A percentile compares a stretch with the other conserved stretches of the same genome.
phyloP scores from a whole-genome alignment of 2,797 vertebrate genomes.

The Garrulus glandarius region DNA sequence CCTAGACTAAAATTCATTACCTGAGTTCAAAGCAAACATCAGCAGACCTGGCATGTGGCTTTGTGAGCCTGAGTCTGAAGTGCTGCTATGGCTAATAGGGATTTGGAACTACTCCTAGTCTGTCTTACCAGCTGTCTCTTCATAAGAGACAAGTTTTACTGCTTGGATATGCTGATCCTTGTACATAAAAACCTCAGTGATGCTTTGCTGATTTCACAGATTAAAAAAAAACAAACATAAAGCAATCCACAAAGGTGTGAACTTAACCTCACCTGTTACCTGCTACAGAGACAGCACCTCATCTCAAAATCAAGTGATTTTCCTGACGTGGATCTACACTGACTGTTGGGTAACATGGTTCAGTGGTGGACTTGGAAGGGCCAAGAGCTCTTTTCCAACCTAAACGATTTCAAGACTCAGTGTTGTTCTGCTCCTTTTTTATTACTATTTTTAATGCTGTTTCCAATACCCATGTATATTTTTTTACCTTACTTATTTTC shows the following conservation, averaged over 20 bases:
- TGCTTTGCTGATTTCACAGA: rapidly evolving
- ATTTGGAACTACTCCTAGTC: neutral
- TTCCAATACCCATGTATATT: neutral
- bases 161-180: neutral
- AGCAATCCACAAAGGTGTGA: neutral
- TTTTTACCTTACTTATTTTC: neutral
- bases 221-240: neutral
- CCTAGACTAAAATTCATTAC: neutral
- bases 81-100: neutral
- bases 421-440: neutral
- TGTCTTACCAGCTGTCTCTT: neutral
- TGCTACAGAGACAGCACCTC: neutral
- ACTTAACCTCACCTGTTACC: neutral
- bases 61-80: neutral
- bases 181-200: neutral
- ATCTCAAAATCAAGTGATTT: neutral
- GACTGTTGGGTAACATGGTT: neutral
- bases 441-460: neutral
- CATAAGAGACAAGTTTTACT: neutral
- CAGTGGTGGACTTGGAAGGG: neutral
- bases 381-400: neutral
- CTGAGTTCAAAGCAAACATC: neutral
- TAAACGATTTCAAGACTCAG: neutral
- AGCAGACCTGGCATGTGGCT: neutral
- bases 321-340: neutral